phyloP scores from a whole-genome alignment of 2,888 invertebrate genomes.

The Mactromeris polynyma region DNA sequence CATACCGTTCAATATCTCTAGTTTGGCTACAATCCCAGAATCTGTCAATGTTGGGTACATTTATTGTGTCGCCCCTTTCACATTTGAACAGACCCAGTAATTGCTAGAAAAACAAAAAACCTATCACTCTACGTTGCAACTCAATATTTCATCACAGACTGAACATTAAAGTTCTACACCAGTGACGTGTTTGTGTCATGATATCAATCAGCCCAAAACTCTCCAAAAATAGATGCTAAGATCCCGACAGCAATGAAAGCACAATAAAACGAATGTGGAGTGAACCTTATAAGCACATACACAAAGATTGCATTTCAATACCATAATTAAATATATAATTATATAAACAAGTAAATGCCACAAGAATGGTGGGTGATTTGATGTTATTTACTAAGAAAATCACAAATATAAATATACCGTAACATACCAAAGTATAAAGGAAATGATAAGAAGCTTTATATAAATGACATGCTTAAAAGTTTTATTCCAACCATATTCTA shows the following conservation, averaged over 20 bases:
- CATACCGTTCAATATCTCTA: neutral
- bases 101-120: neutral
- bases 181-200: neutral
- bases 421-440: neutral
- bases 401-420: neutral
- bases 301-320: conserved; percentile 2
- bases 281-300: neutral
- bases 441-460: neutral
- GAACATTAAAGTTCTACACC: neutral
- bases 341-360: neutral
- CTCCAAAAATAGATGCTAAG: neutral
- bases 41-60: neutral
- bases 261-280: neutral
- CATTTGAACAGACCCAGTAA: neutral
- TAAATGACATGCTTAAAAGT: neutral
- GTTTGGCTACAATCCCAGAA: neutral
- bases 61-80: neutral
- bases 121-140: neutral
- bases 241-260: neutral
- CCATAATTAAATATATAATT: conserved; percentile 13
- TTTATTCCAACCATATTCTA: neutral
- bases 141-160: neutral
- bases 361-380: neutral
- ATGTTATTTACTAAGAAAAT: conserved; percentile 13
- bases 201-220: neutral